Evolutionary conservation across 2,888 invertebrate genomes (phyloP), one percentile per base, ranked within the genome.

Genomic region (Drosophila bunnanda): DNA sequence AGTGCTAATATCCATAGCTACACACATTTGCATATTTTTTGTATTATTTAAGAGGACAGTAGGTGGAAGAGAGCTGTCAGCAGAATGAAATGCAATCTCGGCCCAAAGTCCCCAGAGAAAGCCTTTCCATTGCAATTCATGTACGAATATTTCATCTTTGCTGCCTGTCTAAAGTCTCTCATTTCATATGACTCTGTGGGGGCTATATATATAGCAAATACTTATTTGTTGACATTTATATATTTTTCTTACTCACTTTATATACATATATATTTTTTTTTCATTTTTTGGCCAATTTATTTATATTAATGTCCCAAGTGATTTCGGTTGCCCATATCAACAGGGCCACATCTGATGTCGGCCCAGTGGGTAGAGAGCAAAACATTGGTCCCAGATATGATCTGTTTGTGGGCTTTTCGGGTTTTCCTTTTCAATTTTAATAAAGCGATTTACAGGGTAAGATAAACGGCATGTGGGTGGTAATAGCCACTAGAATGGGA

Each of bases 261-360:
- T 66, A 43, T 20, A 32, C 22, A 32, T 60, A 22, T 25, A n/a
- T 22, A 15, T 57, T 28, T 39, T n/a, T 46, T 39, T 20, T 46
- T 52, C 12, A 22, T 56, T 75, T 52, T 53, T 67, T 46, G n/a
- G 44, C 76, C 71, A 72, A 72, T 72, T 72, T 77, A 58, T 72
- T 76, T 79, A 65, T 59, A 67, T 67, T 60, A 70, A 61, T 65
- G 57, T 78, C 69, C 71, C 75, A 52, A 67, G 67, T 69, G 77
- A 55, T 60, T 65, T 48, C 30, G 60, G 79, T 60, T 61, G 66
- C 57, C 72, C 65, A 59, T 65, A 69, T 67, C 70, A 76, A 79
- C 86, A 60, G 52, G 52, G 28, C 28, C 36, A n/a, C 41, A 34
- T 41, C 53, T 36, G 38, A 22, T 56, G 56, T 2, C 1, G 20